Evolutionary conservation across 2,888 invertebrate genomes (phyloP).

Genomic region (Hypena proboscidalis): DNA sequence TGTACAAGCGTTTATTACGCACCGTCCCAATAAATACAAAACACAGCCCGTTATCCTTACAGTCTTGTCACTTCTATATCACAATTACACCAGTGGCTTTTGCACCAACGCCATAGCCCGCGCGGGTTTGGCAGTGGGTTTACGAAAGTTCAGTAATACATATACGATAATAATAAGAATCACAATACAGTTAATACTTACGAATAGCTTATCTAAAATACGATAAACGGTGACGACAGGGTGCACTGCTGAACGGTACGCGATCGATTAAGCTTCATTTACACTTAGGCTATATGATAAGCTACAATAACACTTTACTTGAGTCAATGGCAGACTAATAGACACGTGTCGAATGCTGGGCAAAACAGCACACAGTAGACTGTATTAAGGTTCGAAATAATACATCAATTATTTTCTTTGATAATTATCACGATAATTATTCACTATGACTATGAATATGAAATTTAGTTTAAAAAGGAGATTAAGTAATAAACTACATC

Average conservation of each 20-base stretch:
- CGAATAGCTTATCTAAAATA: constrained; percentile 72
- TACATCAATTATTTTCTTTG: too few relatives aligned
- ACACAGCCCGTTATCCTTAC: constrained; percentile 61
- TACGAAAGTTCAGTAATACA: constrained; percentile 66
- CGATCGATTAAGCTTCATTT: too few relatives aligned
- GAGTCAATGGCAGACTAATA: too few relatives aligned
- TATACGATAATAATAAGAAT: constrained; percentile 75
- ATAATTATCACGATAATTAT: too few relatives aligned
- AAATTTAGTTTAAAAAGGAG: too few relatives aligned
- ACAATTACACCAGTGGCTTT: constrained; percentile 56
- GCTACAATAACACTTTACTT: too few relatives aligned
- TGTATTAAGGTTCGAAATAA: too few relatives aligned
- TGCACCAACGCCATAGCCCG: constrained; percentile 60
- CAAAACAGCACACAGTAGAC: too few relatives aligned
- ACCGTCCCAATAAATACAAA: constrained; percentile 48
- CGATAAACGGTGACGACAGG: constrained; percentile 61
- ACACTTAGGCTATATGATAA: too few relatives aligned
- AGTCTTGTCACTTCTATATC: constrained; percentile 61
- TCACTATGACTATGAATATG: too few relatives aligned
- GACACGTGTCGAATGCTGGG: too few relatives aligned
- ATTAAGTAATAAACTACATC: too few relatives aligned
- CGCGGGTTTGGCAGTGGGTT: constrained; percentile 71
- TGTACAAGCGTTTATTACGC: constrained; percentile 35
- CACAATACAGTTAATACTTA: constrained; percentile 84
- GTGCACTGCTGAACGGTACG: constrained; percentile 53